Base-by-base conservation (phyloP, 2,113 vertebrate genomes). In the Gallinago media region DNA sequence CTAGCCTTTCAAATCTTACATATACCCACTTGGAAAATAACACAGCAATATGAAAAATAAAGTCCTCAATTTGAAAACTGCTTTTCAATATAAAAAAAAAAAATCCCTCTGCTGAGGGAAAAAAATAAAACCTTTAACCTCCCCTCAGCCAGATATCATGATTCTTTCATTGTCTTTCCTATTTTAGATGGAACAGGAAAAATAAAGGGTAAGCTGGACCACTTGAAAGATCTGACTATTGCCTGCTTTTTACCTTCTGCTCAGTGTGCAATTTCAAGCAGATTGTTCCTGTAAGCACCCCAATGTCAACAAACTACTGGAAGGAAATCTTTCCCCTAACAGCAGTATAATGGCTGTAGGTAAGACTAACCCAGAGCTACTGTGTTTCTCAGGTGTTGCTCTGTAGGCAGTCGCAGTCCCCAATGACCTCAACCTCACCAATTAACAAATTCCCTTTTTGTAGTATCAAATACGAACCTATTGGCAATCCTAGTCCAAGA, bases 391-490 rank as follows among this genome's bases (percentile, higher is more conserved):
- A 40, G 25, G 9, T 16, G 15, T 58, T 49, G 25, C 31, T 72
- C 52, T 38, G 17, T 2, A 27, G 20, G 25, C 9, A 79, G 65
- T 25, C 32, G 20, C 42, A 71, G 70, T 17, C 62, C 75, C 50
- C 7, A 26, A 21, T 3, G 5, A 52, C 36, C 29, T 42, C n/a
- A 6, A 9, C 9, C 21, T 61, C n/a, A 29, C 3, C 2, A 2
- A 52, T 25, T 11, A 77, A 59, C 0, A 0, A 90, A 50, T 12
- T 66, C 20, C 38, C 11, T n/a, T 56, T 54, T 58, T 71, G 19
- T 16, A 19, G 9, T 11, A 80, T 38, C 46, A 54, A 10, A 34
- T 2, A 25, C 0, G 0, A 70, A 47, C 47, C 20, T 40, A 4
- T 4, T 23, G 8, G 32, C 22, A 94, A 42, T 13, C 38, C 46